Conservation (phyloP, 2,888 invertebrate genomes). For the Epistrophe eligans region DNA sequence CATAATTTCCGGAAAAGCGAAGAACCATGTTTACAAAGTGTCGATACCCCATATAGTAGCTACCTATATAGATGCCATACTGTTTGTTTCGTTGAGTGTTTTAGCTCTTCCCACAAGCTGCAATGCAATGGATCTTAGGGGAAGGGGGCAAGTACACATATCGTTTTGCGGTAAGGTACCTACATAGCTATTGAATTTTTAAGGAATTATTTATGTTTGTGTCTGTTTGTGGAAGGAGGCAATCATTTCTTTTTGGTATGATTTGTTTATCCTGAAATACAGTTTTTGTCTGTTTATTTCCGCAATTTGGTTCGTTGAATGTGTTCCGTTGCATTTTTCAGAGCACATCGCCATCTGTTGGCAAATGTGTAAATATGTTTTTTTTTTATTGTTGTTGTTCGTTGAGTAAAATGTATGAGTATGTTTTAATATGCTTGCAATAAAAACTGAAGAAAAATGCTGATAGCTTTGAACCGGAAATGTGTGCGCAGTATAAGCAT, state of each 20-base stretch:
- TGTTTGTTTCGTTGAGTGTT: constrained; percentile 18
- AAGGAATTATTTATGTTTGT: constrained; percentile 28
- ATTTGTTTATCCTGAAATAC: constrained; percentile 54
- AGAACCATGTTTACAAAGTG: constrained; percentile 68
- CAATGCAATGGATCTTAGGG: neutral
- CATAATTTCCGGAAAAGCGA: constrained; percentile 70
- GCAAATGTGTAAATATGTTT: neutral
- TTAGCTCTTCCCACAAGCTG: neutral
- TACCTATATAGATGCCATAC: neutral
- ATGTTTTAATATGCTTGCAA: neutral
- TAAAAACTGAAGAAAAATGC: neutral
- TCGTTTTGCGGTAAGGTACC: constrained; percentile 51
- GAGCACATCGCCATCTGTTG: constrained; percentile 11
- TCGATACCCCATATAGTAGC: constrained; percentile 46
- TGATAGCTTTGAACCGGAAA: neutral
- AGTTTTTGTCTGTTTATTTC: constrained; percentile 34
- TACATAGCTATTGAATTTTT: constrained; percentile 43
- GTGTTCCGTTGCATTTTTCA: constrained; percentile 16
- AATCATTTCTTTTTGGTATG: constrained; percentile 55
- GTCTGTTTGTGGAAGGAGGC: constrained; percentile 37
- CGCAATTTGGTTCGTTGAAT: constrained; percentile 27
- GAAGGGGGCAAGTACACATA: neutral
- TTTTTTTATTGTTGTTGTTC: neutral
- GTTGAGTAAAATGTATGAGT: neutral
- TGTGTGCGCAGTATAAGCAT: neutral